Evolutionary conservation across 2,888 invertebrate genomes (phyloP).

Genomic region (Azorinus chamasolen): DNA sequence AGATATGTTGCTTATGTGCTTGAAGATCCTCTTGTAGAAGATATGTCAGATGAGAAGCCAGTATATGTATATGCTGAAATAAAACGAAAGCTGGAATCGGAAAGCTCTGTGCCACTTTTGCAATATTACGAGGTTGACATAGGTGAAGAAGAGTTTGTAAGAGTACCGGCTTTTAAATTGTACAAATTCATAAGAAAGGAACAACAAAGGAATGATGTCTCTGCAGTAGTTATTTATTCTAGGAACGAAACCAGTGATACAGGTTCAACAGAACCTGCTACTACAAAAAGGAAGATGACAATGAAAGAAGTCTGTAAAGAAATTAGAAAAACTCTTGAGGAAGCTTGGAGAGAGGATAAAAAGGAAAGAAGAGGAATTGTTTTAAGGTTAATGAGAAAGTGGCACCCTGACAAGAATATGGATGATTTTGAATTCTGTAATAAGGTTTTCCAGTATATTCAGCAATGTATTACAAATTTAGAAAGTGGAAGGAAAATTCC

Average conservation of each 20-base stretch:
- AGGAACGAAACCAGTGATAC: no score
- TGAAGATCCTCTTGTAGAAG: slow-evolving; percentile 48
- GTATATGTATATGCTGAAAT: slow-evolving; percentile 14
- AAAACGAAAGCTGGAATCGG: not conserved
- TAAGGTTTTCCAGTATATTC: slow-evolving; percentile 65
- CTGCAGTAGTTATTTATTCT: not conserved
- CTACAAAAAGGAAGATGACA: not conserved
- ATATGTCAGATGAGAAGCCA: not conserved
- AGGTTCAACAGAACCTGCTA: not conserved
- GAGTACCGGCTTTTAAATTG: slow-evolving; percentile 19
- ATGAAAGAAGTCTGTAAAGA: slow-evolving; percentile 46
- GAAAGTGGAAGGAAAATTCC: slow-evolving; percentile 40
- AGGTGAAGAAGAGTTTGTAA: slow-evolving; percentile 20
- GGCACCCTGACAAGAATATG: slow-evolving; percentile 75
- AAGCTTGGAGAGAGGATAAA: slow-evolving; percentile 54
- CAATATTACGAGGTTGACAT: slow-evolving; percentile 41
- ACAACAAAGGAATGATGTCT: not conserved
- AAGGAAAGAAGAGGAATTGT: slow-evolving; percentile 49
- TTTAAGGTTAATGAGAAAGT: slow-evolving; percentile 64
- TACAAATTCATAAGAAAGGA: slow-evolving; percentile 34
- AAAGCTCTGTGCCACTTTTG: slow-evolving; percentile 5
- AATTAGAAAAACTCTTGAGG: slow-evolving; percentile 48
- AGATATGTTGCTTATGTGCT: slow-evolving; percentile 64
- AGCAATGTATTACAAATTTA: slow-evolving; percentile 50
- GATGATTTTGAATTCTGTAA: slow-evolving; percentile 56